These are phyloP conservation scores for Philereme transversata DNA, from an alignment of 2,888 invertebrate genomes.

Conservation along the genomic window DNA sequence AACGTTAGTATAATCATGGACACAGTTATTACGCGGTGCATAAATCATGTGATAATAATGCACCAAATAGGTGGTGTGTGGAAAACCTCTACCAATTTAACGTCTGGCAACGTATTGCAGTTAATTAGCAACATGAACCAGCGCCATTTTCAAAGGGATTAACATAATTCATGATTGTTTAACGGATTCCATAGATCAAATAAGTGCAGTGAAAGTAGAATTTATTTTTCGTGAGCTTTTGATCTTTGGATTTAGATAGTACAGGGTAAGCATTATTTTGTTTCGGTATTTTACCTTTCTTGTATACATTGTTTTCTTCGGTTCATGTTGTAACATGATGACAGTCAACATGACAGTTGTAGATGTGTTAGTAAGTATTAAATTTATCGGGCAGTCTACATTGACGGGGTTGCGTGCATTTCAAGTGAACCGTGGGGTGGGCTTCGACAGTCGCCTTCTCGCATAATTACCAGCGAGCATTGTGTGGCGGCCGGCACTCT, in stretches of 20 bases:
- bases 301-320: too few relatives aligned
- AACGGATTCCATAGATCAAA: constrained; percentile 7
- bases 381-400: constrained; percentile 34
- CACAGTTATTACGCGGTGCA: constrained; percentile 34
- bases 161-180: constrained; percentile 8
- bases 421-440: constrained; percentile 39
- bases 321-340: neutral
- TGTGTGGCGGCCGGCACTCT: constrained; percentile 59
- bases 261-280: too few relatives aligned
- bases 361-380: constrained; percentile 21
- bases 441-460: constrained; percentile 59
- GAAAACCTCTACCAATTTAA: constrained; percentile 28
- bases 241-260: too few relatives aligned
- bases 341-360: constrained; percentile 9
- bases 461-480: constrained; percentile 78
- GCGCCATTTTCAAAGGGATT: constrained; percentile 16
- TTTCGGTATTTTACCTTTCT: too few relatives aligned
- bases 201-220: constrained; percentile 1
- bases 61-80: constrained; percentile 30
- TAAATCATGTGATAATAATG: constrained; percentile 36
- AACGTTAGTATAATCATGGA: constrained; percentile 26
- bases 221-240: neutral
- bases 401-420: constrained; percentile 35
- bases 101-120: constrained; percentile 31
- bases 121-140: constrained; percentile 29